phyloP scores from a whole-genome alignment of 1,140 invertebrate species.

The Ceratina japonica region DNA sequence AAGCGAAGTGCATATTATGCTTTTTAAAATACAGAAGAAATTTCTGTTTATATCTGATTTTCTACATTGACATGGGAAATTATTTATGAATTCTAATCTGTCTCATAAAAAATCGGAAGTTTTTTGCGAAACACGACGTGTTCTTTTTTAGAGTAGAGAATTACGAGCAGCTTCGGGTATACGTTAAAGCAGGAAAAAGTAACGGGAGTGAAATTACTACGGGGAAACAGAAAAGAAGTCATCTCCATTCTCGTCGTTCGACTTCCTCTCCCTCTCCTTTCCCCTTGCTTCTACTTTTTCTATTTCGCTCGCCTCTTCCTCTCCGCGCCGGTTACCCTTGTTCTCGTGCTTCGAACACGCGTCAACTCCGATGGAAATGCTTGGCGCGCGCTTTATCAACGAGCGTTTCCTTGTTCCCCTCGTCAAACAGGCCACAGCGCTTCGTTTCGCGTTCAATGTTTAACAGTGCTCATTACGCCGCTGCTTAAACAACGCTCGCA shows the following conservation, averaged over 20 bases:
- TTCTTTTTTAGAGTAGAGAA: neutral
- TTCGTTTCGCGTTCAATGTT: slow-evolving; percentile 34
- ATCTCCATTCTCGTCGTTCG: neutral
- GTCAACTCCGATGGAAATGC: neutral
- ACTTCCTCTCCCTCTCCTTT: neutral
- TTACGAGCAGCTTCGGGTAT: neutral
- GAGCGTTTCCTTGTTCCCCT: neutral
- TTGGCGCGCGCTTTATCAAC: neutral
- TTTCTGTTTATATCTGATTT: no score
- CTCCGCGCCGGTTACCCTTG: no score
- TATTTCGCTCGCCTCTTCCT: no score
- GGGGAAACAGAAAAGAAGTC: slow-evolving; percentile 2
- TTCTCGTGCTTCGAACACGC: neutral
- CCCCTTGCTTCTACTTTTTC: no score
- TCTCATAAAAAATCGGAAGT: no score
- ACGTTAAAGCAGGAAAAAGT: neutral
- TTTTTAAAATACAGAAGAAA: no score
- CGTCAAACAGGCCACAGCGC: neutral
- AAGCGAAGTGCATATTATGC: no score
- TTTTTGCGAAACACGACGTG: no score
- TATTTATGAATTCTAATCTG: no score
- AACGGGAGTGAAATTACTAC: slow-evolving; percentile 10
- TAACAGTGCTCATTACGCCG: slow-evolving; percentile 15
- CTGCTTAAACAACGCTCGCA: neutral
- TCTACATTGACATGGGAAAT: no score